Evolutionary conservation across 1,140 invertebrate species (phyloP), one percentile per base, ranked within the genome.

Genomic region (Maniola jurtina): DNA sequence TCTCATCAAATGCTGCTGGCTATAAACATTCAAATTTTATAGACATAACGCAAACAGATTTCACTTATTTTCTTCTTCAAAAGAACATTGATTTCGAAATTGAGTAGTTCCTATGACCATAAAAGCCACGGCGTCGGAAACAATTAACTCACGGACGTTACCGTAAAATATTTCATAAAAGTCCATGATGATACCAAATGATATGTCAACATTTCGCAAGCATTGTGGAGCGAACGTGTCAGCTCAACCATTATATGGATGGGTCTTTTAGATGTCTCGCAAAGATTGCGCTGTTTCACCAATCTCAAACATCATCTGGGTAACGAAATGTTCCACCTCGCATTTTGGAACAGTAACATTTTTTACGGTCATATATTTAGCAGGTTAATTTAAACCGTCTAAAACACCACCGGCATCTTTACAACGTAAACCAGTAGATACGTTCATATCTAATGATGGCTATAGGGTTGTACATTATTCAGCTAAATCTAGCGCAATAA

Each of bases 201-300:
- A 66, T 64, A 64, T 65, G 67, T 72, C 64, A 67, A 76, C 61
- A 72, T 78, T 76, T 77, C 70, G 72, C 72, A 76, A 75, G 65
- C 66, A 64, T 71, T 76, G 68, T 68, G 70, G 59, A 68, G 55
- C 62, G 64, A 68, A 72, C 70, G 77, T 71, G 73, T 77, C 68
- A 64, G 73, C 74, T 77, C 76, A 70, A 68, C 72, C 73, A 78
- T 81, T 81, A 83, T 81, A 83, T 70, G 68, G 76, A 75, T 75
- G 75, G 66, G 68, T 73, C 72, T 73, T 73, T 76, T 75, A 80
- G 81, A 83, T 86, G 76, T 76, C 75, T 79, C 73, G 75, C 77
- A 78, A 70, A 84, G 81, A 86, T 84, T 76, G 64, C 38, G 69
- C 72, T 77, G 75, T 78, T 79, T 76, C 79, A 80, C 75, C 71